Percentiles rank a stretch among this genome's conserved stretches.
phyloP scores from a whole-genome alignment of 2,113 vertebrate species.

The Sinocyclocheilus anophthalmus region DNA sequence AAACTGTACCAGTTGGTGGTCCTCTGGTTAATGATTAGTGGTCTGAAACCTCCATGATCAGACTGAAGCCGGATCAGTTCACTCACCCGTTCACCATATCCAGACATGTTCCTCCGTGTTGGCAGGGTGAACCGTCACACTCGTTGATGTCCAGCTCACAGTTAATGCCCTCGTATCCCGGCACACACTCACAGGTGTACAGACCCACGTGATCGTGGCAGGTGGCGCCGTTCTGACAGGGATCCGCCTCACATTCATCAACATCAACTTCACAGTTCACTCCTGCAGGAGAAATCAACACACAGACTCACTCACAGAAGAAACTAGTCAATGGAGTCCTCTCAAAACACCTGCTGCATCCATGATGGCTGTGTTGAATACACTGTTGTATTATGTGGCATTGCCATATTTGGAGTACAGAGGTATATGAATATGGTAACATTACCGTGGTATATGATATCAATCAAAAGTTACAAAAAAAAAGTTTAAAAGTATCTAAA shows the following conservation, averaged over 20 bases:
- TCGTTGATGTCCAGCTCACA: constrained; percentile 89
- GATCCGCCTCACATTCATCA: constrained; percentile 84
- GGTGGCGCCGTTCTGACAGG: constrained; percentile 87
- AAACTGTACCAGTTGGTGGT: not conserved
- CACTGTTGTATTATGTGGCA: not conserved
- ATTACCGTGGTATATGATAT: too few relatives aligned
- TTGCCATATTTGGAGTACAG: not conserved
- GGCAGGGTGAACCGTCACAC: constrained; percentile 85
- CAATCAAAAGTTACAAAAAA: not conserved
- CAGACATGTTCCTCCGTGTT: constrained; percentile 78
- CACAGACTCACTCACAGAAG: not conserved
- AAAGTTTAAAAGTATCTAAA: too few relatives aligned
- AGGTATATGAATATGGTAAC: not conserved
- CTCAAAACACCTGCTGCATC: not conserved
- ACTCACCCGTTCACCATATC: constrained; percentile 85
- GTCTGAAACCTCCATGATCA: not conserved
- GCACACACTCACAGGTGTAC: constrained; percentile 84
- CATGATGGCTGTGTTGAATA: not conserved
- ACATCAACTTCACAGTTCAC: constrained; percentile 88
- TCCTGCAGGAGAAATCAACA: constrained; percentile 70
- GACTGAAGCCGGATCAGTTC: not conserved
- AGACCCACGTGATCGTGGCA: constrained; percentile 83
- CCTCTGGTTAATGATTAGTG: not conserved
- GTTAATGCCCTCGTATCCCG: constrained; percentile 80
- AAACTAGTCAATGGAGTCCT: not conserved